Evolutionary conservation across 1,140 invertebrate species (phyloP).

Genomic region (Globodera rostochiensis): DNA sequence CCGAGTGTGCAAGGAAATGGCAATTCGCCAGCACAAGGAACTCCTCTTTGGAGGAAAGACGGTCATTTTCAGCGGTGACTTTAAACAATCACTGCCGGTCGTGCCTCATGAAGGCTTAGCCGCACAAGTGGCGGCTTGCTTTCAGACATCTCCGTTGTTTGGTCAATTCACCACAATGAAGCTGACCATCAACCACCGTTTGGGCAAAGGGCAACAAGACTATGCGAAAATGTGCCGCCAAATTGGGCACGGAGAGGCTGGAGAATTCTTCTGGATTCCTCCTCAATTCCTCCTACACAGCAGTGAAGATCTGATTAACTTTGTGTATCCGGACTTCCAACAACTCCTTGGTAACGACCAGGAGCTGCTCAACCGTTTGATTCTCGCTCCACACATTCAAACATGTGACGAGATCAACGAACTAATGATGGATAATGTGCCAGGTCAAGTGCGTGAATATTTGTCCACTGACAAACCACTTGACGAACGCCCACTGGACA

Average conservation of each 20-base stretch:
- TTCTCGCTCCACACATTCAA: slow-evolving; percentile 10
- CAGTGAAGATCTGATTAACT: not conserved
- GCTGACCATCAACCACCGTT: not conserved
- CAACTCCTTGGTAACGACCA: not conserved
- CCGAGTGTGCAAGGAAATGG: not conserved
- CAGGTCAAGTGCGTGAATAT: not conserved
- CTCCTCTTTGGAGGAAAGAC: slow-evolving; percentile 26
- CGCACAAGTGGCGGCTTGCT: slow-evolving; percentile 9
- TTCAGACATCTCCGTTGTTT: not conserved
- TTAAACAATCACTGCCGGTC: slow-evolving; percentile 11
- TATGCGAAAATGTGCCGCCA: too few relatives aligned
- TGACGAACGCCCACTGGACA: slow-evolving; percentile 11
- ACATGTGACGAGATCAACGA: not conserved
- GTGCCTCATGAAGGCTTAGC: not conserved
- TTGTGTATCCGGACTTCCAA: not conserved
- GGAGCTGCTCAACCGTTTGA: not conserved
- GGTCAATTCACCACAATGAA: not conserved
- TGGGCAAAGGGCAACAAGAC: too few relatives aligned
- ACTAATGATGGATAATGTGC: not conserved
- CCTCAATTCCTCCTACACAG: too few relatives aligned
- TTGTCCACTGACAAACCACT: slow-evolving; percentile 3
- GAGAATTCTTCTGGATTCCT: too few relatives aligned
- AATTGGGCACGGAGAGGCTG: too few relatives aligned
- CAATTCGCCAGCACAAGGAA: not conserved
- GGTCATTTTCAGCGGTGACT: too few relatives aligned